Percentiles rank a stretch among this genome's conserved stretches.
These are phyloP conservation scores for Caenorhabditis plicata DNA, from an alignment of 2,888 invertebrate genomes.

Conservation along the genomic window DNA sequence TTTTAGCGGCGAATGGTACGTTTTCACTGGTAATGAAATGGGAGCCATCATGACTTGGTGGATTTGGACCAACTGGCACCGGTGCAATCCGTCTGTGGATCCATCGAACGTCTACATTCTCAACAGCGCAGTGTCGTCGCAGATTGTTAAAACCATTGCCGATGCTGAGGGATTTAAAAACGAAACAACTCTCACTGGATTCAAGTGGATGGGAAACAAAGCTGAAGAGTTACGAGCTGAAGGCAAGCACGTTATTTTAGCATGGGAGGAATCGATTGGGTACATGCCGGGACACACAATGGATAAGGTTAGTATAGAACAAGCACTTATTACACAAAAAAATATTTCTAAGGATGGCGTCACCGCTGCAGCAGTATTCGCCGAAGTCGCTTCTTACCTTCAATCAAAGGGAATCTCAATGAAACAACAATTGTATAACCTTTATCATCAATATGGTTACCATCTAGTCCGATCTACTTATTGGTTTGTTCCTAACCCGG, in stretches of 20 bases:
- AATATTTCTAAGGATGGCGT: too few species aligned
- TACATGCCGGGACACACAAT: constrained; percentile 75
- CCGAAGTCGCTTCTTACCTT: constrained; percentile 78
- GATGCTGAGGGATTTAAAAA: constrained; percentile 72
- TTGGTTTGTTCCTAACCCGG: constrained; percentile 69
- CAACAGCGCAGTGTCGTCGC: constrained; percentile 93
- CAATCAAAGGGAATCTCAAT: constrained; percentile 67
- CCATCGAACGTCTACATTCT: constrained; percentile 78
- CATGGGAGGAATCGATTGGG: constrained; percentile 96
- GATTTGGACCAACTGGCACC: constrained; percentile 74
- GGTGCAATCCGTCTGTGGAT: constrained; percentile 63
- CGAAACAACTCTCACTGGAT: constrained; percentile 90
- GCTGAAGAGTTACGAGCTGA: constrained; percentile 75
- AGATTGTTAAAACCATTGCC: constrained; percentile 83
- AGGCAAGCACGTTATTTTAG: constrained; percentile 81
- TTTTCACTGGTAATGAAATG: constrained; percentile 92
- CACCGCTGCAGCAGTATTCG: constrained; percentile 80
- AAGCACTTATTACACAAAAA: too few species aligned
- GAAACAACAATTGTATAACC: constrained; percentile 72
- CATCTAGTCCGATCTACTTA: constrained; percentile 87
- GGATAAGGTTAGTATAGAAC: too few species aligned
- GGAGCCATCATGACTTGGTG: constrained; percentile 94
- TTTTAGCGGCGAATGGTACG: constrained; percentile 77
- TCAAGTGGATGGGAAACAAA: constrained; percentile 98
- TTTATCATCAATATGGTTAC: constrained; percentile 83